phyloP scores from a whole-genome alignment of 2,888 invertebrate genomes.

The Spicauda simplicius region DNA sequence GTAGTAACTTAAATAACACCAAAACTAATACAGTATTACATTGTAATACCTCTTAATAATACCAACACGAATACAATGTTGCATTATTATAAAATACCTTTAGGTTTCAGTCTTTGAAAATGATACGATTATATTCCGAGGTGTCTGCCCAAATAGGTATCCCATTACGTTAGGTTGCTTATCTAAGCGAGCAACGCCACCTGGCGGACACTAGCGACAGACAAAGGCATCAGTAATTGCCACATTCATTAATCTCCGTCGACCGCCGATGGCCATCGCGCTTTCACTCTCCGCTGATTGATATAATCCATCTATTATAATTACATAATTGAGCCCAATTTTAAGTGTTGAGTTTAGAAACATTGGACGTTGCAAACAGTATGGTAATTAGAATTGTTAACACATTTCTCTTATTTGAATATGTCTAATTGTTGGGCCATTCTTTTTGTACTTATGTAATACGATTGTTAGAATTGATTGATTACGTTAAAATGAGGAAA shows the following conservation, averaged over 20 bases:
- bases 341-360: not conserved
- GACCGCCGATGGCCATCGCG: slow-evolving; percentile 38
- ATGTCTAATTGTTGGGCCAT: no score
- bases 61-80: no score
- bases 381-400: not conserved
- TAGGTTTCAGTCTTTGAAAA: no score
- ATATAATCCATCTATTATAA: slow-evolving; percentile 44
- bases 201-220: not conserved
- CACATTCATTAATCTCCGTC: slow-evolving; percentile 44
- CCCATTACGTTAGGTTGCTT: not conserved
- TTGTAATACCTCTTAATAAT: no score
- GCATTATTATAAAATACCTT: no score
- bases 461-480: not conserved
- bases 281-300: slow-evolving; percentile 48
- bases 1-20: no score
- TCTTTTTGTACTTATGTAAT: not conserved
- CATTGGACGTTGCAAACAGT: not conserved
- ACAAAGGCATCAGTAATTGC: slow-evolving; percentile 30
- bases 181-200: slow-evolving; percentile 1
- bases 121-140: not conserved
- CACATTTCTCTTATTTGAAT: not conserved
- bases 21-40: no score
- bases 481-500: no score
- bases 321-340: slow-evolving; percentile 45
- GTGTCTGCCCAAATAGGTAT: not conserved